Conservation (phyloP, 2,797 vertebrate genomes). For the Cryptoprocta ferox region DNA sequence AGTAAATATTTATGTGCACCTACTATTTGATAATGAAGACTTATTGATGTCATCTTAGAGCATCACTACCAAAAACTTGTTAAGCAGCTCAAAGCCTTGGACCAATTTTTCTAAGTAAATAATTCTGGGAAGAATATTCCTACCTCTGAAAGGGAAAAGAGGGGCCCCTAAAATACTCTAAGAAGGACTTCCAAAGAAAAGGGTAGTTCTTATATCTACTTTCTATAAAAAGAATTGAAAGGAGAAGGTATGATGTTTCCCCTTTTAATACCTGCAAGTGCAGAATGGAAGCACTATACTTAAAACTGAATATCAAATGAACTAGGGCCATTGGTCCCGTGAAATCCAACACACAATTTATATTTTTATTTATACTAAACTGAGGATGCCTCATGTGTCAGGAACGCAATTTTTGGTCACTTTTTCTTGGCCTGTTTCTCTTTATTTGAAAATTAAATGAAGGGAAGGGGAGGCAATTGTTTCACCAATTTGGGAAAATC, state of each 20-base stretch:
- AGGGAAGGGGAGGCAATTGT: not conserved
- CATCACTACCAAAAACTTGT: not conserved
- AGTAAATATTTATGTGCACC: not conserved
- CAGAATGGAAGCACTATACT: not conserved
- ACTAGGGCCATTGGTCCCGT: not conserved
- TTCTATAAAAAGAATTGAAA: not conserved
- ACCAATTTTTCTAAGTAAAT: conserved; percentile 14
- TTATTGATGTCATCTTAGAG: not conserved
- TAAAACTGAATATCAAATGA: not conserved
- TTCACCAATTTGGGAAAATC: not conserved
- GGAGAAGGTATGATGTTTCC: not conserved
- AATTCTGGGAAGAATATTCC: conserved; percentile 1
- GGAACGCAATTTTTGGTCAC: not conserved
- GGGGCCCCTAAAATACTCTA: not conserved
- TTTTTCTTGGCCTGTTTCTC: conserved; percentile 25
- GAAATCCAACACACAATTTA: conserved; percentile 19
- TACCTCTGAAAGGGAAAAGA: not conserved
- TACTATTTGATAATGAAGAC: not conserved
- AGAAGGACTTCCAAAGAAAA: conserved; percentile 40
- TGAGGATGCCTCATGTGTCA: not conserved
- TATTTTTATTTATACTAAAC: conserved; percentile 6
- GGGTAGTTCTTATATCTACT: not conserved
- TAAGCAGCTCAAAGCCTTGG: conserved; percentile 4
- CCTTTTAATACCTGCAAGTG: not conserved
- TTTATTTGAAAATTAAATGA: conserved; percentile 46